Evolutionary conservation across 2,113 vertebrate genomes (phyloP), one percentile per base, ranked within the genome.

Genomic region (Kryptolebias marmoratus): DNA sequence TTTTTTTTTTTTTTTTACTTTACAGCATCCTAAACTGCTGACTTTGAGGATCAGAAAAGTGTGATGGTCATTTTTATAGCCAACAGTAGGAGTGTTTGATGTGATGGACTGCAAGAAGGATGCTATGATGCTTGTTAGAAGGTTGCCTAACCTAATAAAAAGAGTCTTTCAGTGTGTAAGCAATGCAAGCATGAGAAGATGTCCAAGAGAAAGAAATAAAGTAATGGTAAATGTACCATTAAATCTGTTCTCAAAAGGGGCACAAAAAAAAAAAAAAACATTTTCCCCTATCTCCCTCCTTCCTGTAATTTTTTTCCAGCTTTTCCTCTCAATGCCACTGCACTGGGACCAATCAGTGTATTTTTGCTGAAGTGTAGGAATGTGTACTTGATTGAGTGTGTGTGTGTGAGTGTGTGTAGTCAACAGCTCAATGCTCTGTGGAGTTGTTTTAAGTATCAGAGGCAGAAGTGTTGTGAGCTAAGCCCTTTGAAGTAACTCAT

Each of bases 401-500:
- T 59, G 69, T 68, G 47, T 64, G 44, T 73, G 68, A 45, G 68
- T 72, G 47, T 75, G 64, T 74, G 73, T 62, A 71, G 66, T 69
- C 71, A 72, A 79, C 56, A 77, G 67, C 57, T 42, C 48, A 63
- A 58, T 44, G 64, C 86, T 76, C 59, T 32, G 49, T 80, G 62
- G 90, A 83, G 70, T 84, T 84, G 69, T 87, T 86, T 86, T 77
- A 88, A 82, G 88, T 82, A 85, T 86, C 72, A 82, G 64, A 86
- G 80, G 76, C 62, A 44, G 82, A 73, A 81, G 71, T 45, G 64
- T 81, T 83, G 69, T 80, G 45, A 82, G 77, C 68, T 47, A 85
- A 83, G 83, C 28, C 56, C 86, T 92, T 91, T 92, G 84, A 91
- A 88, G 88, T 80, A 65, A 63, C 81, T 89, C 86, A 87, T 91